phyloP scores from a whole-genome alignment of 2,797 vertebrate genomes.

The Malurus splendens region DNA sequence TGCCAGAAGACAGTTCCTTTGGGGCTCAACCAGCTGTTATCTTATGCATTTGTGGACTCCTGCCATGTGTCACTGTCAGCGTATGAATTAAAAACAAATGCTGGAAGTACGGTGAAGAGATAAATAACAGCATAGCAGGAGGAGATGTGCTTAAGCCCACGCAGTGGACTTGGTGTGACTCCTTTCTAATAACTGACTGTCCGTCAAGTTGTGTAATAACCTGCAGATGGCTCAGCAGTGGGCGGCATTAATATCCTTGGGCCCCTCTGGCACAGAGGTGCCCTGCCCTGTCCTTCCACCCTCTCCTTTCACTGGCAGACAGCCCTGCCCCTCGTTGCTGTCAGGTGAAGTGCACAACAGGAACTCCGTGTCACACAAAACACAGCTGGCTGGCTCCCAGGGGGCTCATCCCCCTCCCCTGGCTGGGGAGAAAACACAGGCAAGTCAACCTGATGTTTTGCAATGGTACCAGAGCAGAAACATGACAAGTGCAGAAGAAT shows the following conservation, averaged over 20 bases:
- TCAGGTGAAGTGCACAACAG: not conserved
- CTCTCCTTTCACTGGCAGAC: not conserved
- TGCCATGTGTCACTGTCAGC: slow-evolving; percentile 15
- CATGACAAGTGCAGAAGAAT: not conserved
- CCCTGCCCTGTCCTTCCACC: not conserved
- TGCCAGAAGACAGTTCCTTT: not conserved
- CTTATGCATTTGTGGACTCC: not conserved
- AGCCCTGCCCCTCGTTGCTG: not conserved
- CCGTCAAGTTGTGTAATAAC: not conserved
- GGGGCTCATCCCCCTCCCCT: not conserved
- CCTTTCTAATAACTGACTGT: slow-evolving; percentile 32
- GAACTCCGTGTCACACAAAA: not conserved
- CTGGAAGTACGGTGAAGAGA: not conserved
- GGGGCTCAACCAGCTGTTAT: slow-evolving; percentile 17
- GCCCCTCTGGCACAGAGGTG: not conserved
- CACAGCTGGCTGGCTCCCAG: not conserved
- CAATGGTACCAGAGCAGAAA: not conserved
- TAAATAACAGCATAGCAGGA: slow-evolving; percentile 22
- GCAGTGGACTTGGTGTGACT: not conserved
- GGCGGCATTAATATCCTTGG: slow-evolving; percentile 10
- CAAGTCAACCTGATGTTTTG: rapidly evolving
- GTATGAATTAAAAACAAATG: slow-evolving; percentile 39
- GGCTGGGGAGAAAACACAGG: not conserved
- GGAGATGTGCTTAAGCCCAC: not conserved
- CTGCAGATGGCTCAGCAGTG: slow-evolving; percentile 46